Evolutionary conservation across 2,113 vertebrate genomes (phyloP), one percentile per base, ranked within the genome.

Genomic region (Psettodes erumei): DNA sequence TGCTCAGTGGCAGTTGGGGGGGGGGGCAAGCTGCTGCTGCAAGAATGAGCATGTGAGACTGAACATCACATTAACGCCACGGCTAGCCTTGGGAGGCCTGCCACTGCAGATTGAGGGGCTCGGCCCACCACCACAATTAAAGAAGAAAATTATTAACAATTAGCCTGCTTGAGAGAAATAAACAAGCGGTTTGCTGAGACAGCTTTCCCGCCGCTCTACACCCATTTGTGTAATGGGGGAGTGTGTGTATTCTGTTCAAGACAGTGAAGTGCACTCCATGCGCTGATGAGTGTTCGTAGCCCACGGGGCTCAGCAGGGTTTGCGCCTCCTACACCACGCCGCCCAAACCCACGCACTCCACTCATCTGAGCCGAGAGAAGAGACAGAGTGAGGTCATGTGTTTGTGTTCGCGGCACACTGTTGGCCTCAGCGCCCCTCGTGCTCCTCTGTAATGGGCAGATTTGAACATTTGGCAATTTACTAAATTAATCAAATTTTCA

Each of bases 281-380:
- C 78, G 77, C 76, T 83, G 89, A 90, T 89, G 84, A 92, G 83
- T 93, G 87, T 90, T 89, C 77, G 27, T 86, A 91, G 90, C 90
- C 92, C 91, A 92, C 90, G 53, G 91, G 88, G 81, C 79, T 82
- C 84, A 79, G 88, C 89, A 86, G 90, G 88, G 87, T 89, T 91
- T 91, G 87, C 68, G 71, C 91, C 86, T 93, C 93, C 92, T 89
- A 93, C 92, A 88, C 87, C 61, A 81, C 58, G 74, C 87, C 64
- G 86, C 83, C 85, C 86, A 90, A 91, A 85, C 89, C 87, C 86
- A 91, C 91, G 80, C 90, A 81, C 78, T 88, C 78, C 86, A 88
- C 90, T 91, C 27, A 69, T 89, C 82, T 88, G 81, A 79, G 81
- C 77, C 45, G 60, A 75, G 64, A 84, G 75, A 80, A 81, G 65